A percentile compares a stretch with the other conserved stretches of the same genome.
These are phyloP conservation scores for Frankliniella fusca DNA, from an alignment of 2,888 invertebrate genomes.

Conservation along the genomic window DNA sequence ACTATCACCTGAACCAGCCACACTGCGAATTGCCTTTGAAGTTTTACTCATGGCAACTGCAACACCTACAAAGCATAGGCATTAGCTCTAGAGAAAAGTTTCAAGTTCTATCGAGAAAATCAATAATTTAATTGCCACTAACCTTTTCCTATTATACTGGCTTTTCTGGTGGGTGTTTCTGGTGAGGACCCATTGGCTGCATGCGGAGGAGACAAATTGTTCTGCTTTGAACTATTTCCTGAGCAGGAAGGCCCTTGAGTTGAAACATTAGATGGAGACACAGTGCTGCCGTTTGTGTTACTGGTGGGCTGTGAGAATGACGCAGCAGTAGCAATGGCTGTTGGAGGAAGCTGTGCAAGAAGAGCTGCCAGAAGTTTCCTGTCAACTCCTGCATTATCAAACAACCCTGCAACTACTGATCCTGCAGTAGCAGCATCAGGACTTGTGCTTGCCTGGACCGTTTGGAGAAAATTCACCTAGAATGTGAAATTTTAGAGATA, in stretches of 20 bases:
- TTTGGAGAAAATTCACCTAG: conserved; percentile 47
- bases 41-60: conserved; percentile 26
- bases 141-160: conserved; percentile 49
- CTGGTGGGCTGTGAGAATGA: background rate
- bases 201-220: background rate
- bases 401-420: background rate
- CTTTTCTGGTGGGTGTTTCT: conserved; percentile 36
- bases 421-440: background rate
- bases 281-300: background rate
- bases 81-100: too few species aligned
- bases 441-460: conserved; percentile 37
- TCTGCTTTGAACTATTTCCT: background rate
- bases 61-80: background rate
- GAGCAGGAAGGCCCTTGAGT: background rate
- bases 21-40: conserved; percentile 10
- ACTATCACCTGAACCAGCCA: conserved; percentile 18
- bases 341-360: conserved; percentile 45
- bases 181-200: conserved; percentile 6
- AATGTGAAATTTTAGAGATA: conserved; percentile 34
- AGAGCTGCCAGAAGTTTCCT: conserved; percentile 46
- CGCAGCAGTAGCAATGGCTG: conserved; percentile 18
- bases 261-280: background rate
- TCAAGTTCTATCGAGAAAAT: background rate
- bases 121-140: conserved; percentile 27
- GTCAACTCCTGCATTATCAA: conserved; percentile 41